A percentile compares a stretch with the other conserved stretches of the same genome.
Conservation (phyloP, 2,888 invertebrate genomes). For the Nephrotoma appendiculata region DNA sequence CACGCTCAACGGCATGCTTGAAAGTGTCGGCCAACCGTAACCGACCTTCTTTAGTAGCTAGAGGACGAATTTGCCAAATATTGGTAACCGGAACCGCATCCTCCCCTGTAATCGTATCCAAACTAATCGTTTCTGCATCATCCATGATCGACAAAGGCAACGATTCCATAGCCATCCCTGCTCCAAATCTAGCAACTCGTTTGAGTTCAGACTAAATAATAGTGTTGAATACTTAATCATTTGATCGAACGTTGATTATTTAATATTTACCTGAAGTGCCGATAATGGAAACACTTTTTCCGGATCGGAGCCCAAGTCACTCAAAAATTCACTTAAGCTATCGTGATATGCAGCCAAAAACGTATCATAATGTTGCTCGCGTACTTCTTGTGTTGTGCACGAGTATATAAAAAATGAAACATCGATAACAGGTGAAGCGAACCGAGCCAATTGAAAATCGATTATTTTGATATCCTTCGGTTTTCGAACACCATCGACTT, state of each 20-base stretch:
- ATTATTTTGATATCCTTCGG: slow-evolving; percentile 42
- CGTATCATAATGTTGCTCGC: slow-evolving; percentile 41
- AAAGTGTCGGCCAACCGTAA: slow-evolving; percentile 46
- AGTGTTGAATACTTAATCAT: not conserved
- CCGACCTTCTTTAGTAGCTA: slow-evolving; percentile 43
- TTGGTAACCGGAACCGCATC: slow-evolving; percentile 42
- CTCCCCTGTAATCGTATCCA: slow-evolving; percentile 36
- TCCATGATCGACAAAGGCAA: slow-evolving; percentile 37
- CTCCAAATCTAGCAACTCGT: slow-evolving; percentile 34
- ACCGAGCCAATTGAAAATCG: slow-evolving; percentile 51
- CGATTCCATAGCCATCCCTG: slow-evolving; percentile 40
- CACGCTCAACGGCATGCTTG: slow-evolving; percentile 47
- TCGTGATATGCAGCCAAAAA: slow-evolving; percentile 39
- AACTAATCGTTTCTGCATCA: slow-evolving; percentile 37
- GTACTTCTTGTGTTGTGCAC: slow-evolving; percentile 43
- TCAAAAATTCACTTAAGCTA: slow-evolving; percentile 37
- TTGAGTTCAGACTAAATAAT: slow-evolving; percentile 28
- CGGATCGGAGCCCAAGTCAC: slow-evolving; percentile 44
- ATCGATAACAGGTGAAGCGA: slow-evolving; percentile 42
- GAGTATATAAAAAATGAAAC: slow-evolving; percentile 44
- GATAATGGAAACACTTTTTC: slow-evolving; percentile 33
- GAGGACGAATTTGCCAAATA: slow-evolving; percentile 46
- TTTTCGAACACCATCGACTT: not conserved
- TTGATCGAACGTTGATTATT: not conserved
- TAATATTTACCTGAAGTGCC: slow-evolving; percentile 15